These are phyloP conservation scores for Pantala flavescens DNA, from an alignment of 1,140 invertebrate species.

Conservation along the genomic window DNA sequence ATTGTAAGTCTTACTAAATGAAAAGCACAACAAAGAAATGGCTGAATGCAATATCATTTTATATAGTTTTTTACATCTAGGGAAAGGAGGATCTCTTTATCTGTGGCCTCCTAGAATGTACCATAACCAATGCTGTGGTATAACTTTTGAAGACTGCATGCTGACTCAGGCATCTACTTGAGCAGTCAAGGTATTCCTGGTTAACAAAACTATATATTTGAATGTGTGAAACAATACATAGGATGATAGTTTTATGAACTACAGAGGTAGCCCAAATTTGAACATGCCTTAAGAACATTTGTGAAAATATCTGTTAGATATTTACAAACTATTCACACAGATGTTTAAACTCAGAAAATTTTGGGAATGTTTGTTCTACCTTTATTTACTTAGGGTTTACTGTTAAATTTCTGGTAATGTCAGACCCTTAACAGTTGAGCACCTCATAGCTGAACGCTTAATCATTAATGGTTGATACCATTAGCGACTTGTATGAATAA, in stretches of 20 bases:
- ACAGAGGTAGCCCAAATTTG: slow-evolving; percentile 4
- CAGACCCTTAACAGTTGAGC: neutral
- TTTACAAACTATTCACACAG: neutral
- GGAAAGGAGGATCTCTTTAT: neutral
- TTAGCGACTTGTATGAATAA: neutral
- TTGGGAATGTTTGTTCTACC: slow-evolving; percentile 6
- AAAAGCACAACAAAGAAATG: neutral
- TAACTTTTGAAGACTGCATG: neutral
- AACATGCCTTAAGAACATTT: slow-evolving; percentile 1
- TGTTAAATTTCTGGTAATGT: slow-evolving; percentile 1
- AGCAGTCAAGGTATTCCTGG: neutral
- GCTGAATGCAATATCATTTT: slow-evolving; percentile 3
- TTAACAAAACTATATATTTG: neutral
- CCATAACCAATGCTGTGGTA: neutral
- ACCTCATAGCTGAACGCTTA: neutral
- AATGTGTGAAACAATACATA: neutral
- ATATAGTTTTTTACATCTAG: slow-evolving; percentile 8
- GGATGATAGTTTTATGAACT: slow-evolving; percentile 3
- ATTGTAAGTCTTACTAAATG: neutral
- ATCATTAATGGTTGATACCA: neutral
- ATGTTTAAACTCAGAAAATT: neutral
- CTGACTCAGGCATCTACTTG: neutral
- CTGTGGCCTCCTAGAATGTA: neutral
- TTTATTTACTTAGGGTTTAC: neutral
- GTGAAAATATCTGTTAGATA: neutral